Evolutionary conservation across 1,140 invertebrate species (phyloP).

Genomic region (Nebria ingens): DNA sequence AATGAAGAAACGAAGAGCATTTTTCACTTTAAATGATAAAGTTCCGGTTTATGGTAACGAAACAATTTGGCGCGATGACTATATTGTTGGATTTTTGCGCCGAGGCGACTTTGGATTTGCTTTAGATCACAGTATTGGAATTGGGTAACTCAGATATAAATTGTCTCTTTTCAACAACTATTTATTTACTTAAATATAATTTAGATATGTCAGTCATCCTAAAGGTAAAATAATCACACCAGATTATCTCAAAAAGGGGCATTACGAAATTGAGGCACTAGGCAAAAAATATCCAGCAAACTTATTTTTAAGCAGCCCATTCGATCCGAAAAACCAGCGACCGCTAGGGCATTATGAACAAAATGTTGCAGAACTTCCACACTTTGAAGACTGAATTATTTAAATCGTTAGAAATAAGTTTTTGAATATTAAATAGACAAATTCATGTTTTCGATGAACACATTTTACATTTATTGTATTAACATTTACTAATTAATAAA

Average conservation of each 20-base stretch:
- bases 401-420: neutral
- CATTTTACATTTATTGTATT: too few relatives aligned
- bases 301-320: conserved; percentile 61
- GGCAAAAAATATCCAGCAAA: conserved; percentile 58
- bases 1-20: conserved; percentile 61
- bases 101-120: conserved; percentile 70
- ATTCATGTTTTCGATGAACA: too few relatives aligned
- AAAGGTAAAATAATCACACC: conserved; percentile 45
- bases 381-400: conserved; percentile 31
- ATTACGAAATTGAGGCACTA: conserved; percentile 71
- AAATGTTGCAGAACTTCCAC: conserved; percentile 30
- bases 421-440: neutral
- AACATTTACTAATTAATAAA: too few relatives aligned
- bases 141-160: conserved; percentile 41
- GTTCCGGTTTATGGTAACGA: conserved; percentile 73
- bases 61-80: conserved; percentile 66
- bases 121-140: conserved; percentile 57
- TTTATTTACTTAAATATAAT: conserved; percentile 14
- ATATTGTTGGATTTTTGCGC: conserved; percentile 65
- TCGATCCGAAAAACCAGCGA: conserved; percentile 61
- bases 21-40: conserved; percentile 55
- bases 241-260: conserved; percentile 56
- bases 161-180: conserved; percentile 12
- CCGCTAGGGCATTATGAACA: conserved; percentile 33
- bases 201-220: conserved; percentile 44